Evolutionary conservation across 2,797 vertebrate species (phyloP).

Genomic region (Eulemur mongoz): DNA sequence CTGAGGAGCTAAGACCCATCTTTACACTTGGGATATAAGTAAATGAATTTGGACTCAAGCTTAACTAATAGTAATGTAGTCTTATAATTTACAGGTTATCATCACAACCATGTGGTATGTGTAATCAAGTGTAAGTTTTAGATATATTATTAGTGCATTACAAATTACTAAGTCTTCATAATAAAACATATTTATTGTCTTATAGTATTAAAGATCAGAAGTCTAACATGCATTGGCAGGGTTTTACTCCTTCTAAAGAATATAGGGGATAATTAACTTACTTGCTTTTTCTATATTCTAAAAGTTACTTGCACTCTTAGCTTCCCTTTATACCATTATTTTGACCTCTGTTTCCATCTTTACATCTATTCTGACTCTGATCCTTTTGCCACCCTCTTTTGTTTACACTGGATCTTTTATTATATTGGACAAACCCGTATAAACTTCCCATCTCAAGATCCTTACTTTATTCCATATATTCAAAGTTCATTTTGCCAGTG

Average conservation of each 20-base stretch:
- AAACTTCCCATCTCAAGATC: not conserved
- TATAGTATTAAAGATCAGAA: not conserved
- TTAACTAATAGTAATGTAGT: not conserved
- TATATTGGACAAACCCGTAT: not conserved
- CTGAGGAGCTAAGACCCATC: not conserved
- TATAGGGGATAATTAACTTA: not conserved
- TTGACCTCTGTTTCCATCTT: not conserved
- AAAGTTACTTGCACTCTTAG: not conserved
- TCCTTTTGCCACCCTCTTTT: not conserved
- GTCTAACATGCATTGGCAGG: not conserved
- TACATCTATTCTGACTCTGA: not conserved
- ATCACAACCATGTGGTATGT: not conserved
- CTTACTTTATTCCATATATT: not conserved
- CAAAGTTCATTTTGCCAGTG: not conserved
- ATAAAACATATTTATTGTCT: not conserved
- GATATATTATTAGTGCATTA: not conserved
- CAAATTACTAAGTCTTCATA: not conserved
- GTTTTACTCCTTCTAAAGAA: not conserved
- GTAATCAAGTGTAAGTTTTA: not conserved
- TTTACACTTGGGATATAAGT: not conserved
- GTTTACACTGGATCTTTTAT: not conserved
- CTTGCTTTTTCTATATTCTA: not conserved
- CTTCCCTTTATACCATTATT: not conserved
- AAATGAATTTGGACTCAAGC: not conserved
- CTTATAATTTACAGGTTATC: not conserved